A percentile compares a stretch with the other conserved stretches of the same genome.
Evolutionary conservation across 2,888 invertebrate species (phyloP).

Genomic region (Phengaris alcon): DNA sequence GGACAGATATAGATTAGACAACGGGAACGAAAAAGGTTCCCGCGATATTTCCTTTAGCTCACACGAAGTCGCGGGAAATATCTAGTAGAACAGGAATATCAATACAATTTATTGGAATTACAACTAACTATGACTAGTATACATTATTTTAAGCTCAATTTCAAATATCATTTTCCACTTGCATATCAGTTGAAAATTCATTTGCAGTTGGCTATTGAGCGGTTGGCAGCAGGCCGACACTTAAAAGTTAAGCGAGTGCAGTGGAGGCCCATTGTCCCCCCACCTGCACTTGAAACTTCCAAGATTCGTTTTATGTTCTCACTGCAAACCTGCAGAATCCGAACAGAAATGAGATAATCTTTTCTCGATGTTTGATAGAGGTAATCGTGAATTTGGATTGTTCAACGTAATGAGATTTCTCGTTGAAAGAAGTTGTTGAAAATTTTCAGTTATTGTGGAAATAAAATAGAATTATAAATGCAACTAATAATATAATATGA

Average conservation of each 20-base stretch:
- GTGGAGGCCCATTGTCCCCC: not conserved
- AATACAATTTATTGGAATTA: too few species aligned
- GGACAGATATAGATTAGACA: too few species aligned
- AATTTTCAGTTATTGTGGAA: too few species aligned
- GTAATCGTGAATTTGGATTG: not conserved
- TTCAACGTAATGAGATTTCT: not conserved
- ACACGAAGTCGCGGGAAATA: too few species aligned
- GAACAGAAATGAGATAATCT: slow-evolving; percentile 3
- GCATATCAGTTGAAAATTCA: slow-evolving; percentile 1
- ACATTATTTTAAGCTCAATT: not conserved
- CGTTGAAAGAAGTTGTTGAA: too few species aligned
- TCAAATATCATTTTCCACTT: slow-evolving; percentile 16
- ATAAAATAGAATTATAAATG: too few species aligned
- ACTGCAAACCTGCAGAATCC: not conserved
- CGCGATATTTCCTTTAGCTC: too few species aligned
- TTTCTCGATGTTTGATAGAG: not conserved
- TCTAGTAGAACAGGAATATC: too few species aligned
- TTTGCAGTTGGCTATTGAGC: slow-evolving; percentile 14
- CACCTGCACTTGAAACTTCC: slow-evolving; percentile 23
- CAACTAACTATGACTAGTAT: not conserved
- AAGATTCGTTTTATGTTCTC: slow-evolving; percentile 13
- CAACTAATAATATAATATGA: too few species aligned
- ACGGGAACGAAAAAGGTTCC: too few species aligned
- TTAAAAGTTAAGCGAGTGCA: slow-evolving; percentile 11
- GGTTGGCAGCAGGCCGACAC: slow-evolving; percentile 12